Conservation (phyloP, 1,140 invertebrate genomes). For the Penaeus vannamei region DNA sequence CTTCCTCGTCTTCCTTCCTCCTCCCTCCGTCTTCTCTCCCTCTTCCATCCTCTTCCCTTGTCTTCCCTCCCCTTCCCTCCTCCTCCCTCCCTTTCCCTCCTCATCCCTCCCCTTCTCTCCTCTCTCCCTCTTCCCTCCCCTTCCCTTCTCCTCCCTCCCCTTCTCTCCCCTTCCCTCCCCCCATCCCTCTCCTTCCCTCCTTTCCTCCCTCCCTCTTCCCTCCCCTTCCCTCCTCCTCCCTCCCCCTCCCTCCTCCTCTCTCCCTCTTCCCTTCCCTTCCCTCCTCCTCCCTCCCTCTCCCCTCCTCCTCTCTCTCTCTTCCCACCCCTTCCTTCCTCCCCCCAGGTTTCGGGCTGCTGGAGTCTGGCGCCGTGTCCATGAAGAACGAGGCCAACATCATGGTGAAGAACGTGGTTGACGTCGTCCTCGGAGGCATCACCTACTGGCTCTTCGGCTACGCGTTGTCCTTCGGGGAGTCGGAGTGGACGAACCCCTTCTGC, state of each 20-base stretch:
- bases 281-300: background rate
- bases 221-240: background rate
- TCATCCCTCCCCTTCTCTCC: too few species aligned
- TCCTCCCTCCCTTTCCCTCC: background rate
- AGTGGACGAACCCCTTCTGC: constrained; percentile 72
- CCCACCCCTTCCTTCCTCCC: too few species aligned
- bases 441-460: constrained; percentile 97
- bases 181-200: too few species aligned
- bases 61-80: too few species aligned
- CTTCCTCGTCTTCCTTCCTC: too few species aligned
- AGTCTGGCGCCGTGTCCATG: constrained; percentile 91
- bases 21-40: background rate
- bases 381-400: constrained; percentile 98
- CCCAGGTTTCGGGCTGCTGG: constrained; percentile 90
- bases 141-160: background rate
- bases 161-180: too few species aligned
- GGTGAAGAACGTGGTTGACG: constrained; percentile 96
- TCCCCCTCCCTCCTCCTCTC: too few species aligned
- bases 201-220: too few species aligned
- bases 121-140: background rate
- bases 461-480: constrained; percentile 86
- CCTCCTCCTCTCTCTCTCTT: too few species aligned
- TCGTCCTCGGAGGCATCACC: constrained; percentile 90
- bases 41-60: background rate
- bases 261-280: too few species aligned